phyloP scores from a whole-genome alignment of 2,888 invertebrate genomes.

The Trypoxylon attenuatum region DNA sequence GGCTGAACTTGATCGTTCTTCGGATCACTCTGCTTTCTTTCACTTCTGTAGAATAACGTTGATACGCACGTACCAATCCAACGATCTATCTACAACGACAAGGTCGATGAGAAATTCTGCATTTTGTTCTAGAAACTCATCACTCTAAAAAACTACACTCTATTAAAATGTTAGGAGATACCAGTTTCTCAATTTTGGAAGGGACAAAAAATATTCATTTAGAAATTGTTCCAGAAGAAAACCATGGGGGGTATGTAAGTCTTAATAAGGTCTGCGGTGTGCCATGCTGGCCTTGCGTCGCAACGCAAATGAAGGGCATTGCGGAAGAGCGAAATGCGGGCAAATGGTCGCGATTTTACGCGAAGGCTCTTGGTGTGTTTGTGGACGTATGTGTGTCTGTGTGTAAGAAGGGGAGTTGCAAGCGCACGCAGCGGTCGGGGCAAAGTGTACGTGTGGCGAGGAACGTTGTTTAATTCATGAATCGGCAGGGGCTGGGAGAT shows the following conservation, averaged over 20 bases:
- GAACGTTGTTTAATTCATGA: conserved; percentile 47
- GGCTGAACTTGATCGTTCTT: conserved; percentile 35
- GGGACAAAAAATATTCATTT: no score
- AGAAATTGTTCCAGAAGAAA: no score
- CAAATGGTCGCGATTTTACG: neutral
- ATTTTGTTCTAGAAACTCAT: no score
- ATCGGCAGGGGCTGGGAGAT: conserved; percentile 25
- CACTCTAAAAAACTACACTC: no score
- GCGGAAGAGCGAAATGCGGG: neutral
- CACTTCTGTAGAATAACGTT: conserved; percentile 4
- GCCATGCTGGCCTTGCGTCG: neutral
- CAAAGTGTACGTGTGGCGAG: conserved; percentile 4
- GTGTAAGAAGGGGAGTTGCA: neutral
- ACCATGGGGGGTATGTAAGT: no score
- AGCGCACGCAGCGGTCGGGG: conserved; percentile 9
- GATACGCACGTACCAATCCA: neutral
- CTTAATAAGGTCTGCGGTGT: no score
- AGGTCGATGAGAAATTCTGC: no score
- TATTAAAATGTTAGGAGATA: no score
- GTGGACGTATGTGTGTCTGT: neutral
- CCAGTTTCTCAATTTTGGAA: no score
- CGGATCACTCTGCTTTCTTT: neutral
- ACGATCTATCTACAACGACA: no score
- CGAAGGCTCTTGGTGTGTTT: neutral
- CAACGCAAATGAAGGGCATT: neutral